Evolutionary conservation across 2,797 vertebrate genomes (phyloP), one percentile per base, ranked within the genome.

Genomic region (Saguinus oedipus): DNA sequence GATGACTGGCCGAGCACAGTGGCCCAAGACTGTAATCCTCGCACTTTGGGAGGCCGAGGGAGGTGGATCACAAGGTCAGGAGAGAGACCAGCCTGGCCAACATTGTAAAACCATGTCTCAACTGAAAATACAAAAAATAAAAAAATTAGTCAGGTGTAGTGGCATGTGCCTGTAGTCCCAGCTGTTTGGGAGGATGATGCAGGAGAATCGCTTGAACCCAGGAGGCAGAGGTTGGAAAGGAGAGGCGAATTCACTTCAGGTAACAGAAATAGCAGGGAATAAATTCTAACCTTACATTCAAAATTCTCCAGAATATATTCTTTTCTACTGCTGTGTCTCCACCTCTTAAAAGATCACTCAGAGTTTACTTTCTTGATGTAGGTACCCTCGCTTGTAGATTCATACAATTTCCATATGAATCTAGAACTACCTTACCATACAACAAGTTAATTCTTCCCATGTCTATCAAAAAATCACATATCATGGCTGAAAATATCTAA

Each of bases 351-450:
- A 89, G 30, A 22, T 15, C 27, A 36, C 4, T 50, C 19, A 93
- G 15, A 36, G 36, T 90, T 92, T 79, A 76, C 70, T 83, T 88
- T 86, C 50, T 74, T 48, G 48, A 70, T 20, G 93, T 89, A 36
- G 33, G 27, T 55, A 30, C 2, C 44, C 1, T 55, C 76, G 59
- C 0, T 48, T 87, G 42, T 86, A 26, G 59, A 57, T 76, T 17
- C 89, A 80, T 26, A 48, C 6, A 79, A 14, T 92, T 86, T 74
- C 36, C 13, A 12, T 2, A 42, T 22, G 1, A 64, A 78, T 61
- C 80, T 72, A 72, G 55, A 88, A 68, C 33, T 64, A 61, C 7
- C 17, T 78, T 12, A n/a, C 42, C 26, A 46, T 1, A 64, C 53
- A 48, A 64, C 53, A 48, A 90, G 59, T 46, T 24, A 93, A 88